phyloP scores from a whole-genome alignment of 2,113 vertebrate species.

The Lathamus discolor region DNA sequence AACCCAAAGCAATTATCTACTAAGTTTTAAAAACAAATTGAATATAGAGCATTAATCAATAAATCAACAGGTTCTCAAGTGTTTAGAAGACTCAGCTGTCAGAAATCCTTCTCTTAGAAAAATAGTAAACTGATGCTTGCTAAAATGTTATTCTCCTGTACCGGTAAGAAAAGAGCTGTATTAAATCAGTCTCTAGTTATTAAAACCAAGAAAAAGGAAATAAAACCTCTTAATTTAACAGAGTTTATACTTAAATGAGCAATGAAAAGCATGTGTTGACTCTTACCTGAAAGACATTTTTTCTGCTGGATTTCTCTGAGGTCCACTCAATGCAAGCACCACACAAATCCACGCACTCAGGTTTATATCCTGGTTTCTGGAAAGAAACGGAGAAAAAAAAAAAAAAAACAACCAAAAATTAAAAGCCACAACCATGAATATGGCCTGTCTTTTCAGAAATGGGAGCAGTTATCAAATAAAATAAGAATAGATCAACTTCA shows the following conservation, averaged over 20 bases:
- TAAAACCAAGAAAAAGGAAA: conserved; percentile 45
- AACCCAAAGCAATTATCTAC: conserved; percentile 63
- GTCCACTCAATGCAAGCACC: conserved; percentile 86
- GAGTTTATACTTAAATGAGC: not conserved
- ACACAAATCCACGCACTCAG: conserved; percentile 82
- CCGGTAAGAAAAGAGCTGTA: not conserved
- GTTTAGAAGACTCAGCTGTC: conserved; percentile 52
- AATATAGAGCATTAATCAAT: conserved; percentile 66
- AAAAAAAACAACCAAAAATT: not conserved
- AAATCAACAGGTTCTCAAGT: conserved; percentile 69
- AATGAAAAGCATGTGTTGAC: not conserved
- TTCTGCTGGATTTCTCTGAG: conserved; percentile 87
- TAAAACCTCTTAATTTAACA: conserved; percentile 4
- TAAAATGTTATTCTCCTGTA: conserved; percentile 31
- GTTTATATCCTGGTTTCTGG: conserved; percentile 82
- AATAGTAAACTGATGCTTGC: conserved; percentile 26
- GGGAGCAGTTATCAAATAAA: conserved; percentile 8
- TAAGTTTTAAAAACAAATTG: conserved; percentile 66
- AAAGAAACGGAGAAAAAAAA: not conserved
- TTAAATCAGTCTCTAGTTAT: not conserved
- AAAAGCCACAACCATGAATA: not conserved
- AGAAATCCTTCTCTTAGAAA: conserved; percentile 42
- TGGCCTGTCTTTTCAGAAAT: not conserved
- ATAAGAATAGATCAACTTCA: not conserved
- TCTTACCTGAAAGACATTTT: conserved; percentile 88